phyloP scores from a whole-genome alignment of 2,888 invertebrate genomes.

The Lasioglossum malachurum region DNA sequence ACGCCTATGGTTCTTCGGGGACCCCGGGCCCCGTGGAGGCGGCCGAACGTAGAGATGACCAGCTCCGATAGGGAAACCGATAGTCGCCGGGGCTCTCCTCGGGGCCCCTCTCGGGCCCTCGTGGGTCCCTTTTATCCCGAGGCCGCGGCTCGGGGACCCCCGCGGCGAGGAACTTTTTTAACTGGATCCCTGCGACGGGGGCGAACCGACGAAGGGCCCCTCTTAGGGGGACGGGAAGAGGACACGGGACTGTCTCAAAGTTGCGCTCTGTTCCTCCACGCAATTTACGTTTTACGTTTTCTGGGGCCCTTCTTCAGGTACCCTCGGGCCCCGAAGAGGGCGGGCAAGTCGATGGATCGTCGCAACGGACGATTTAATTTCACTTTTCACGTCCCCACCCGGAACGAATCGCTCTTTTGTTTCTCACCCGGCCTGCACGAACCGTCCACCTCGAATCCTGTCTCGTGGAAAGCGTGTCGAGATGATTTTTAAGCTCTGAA shows the following conservation, averaged over 20 bases:
- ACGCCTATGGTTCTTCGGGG: constrained; percentile 70
- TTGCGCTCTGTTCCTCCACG: constrained; percentile 51
- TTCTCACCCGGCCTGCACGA: neutral
- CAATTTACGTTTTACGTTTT: constrained; percentile 36
- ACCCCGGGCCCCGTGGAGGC: constrained; percentile 71
- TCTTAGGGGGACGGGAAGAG: constrained; percentile 22
- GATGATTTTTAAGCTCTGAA: neutral
- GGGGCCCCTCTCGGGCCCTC: constrained; percentile 52
- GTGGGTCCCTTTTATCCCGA: constrained; percentile 67
- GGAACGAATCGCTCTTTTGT: constrained; percentile 45
- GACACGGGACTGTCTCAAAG: constrained; percentile 58
- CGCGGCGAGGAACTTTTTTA: constrained; percentile 71
- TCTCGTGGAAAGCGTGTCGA: neutral
- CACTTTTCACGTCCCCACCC: constrained; percentile 16
- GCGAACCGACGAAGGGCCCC: constrained; percentile 29
- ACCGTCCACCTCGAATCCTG: neutral
- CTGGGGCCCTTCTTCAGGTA: constrained; percentile 21
- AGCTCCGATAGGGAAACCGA: constrained; percentile 82
- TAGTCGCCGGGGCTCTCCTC: constrained; percentile 72
- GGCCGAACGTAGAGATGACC: constrained; percentile 79
- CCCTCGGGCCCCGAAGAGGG: constrained; percentile 12
- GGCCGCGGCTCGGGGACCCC: constrained; percentile 71
- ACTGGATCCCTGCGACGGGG: constrained; percentile 49
- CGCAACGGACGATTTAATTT: constrained; percentile 49
- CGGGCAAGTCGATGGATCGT: constrained; percentile 44